Conservation (phyloP, 2,888 invertebrate genomes). For the Sphaeridia pumilis region DNA sequence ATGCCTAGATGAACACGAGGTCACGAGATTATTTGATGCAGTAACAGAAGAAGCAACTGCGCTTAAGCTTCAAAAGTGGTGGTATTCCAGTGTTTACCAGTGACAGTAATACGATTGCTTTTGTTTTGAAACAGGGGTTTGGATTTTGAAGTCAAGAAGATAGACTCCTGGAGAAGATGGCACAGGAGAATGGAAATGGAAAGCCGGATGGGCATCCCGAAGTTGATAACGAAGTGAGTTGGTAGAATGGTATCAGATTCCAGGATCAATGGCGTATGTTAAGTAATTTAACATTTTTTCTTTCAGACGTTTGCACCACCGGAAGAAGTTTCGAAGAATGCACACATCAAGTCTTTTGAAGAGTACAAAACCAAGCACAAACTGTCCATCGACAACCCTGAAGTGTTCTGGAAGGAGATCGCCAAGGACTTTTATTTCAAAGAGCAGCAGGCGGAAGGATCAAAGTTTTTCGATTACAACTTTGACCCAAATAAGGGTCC, state of each 20-base stretch:
- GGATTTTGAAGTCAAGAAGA: no score
- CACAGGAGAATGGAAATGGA: no score
- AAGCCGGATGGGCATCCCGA: no score
- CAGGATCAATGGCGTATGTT: background rate
- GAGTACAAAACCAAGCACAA: constrained; percentile 74
- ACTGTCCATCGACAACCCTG: constrained; percentile 75
- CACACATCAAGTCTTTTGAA: constrained; percentile 55
- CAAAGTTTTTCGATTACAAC: constrained; percentile 76
- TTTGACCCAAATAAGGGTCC: constrained; percentile 81
- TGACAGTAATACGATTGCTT: no score
- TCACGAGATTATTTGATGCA: no score
- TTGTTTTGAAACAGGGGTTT: no score
- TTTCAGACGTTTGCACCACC: constrained; percentile 28
- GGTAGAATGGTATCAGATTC: no score
- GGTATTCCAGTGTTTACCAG: no score
- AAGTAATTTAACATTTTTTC: background rate
- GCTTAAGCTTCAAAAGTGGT: no score
- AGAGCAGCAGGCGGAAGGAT: constrained; percentile 53
- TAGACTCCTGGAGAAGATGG: no score
- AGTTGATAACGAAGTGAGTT: background rate
- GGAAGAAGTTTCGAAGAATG: constrained; percentile 27
- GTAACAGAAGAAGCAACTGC: no score
- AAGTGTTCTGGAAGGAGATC: constrained; percentile 84
- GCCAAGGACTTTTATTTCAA: constrained; percentile 92
- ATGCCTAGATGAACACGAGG: no score